phyloP scores from a whole-genome alignment of 2,797 vertebrate genomes.

The Pseudochromis fuscus region DNA sequence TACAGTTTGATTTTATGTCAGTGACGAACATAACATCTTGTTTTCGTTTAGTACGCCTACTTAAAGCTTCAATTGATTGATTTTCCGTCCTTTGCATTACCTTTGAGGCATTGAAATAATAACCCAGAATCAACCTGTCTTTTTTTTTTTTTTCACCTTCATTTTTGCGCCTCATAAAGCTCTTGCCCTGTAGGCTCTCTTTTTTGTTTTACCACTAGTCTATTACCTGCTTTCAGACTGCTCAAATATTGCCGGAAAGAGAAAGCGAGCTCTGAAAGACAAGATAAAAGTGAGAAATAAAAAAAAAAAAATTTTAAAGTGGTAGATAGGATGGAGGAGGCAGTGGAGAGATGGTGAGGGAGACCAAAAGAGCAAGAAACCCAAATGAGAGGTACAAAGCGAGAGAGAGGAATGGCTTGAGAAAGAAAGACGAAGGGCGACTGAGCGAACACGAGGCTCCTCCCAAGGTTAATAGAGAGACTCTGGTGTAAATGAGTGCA shows the following conservation, averaged over 20 bases:
- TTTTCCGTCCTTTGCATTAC: conserved; percentile 45
- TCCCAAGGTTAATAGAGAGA: conserved; percentile 73
- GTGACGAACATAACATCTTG: conserved; percentile 24
- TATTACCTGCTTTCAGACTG: conserved; percentile 42
- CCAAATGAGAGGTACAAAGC: conserved; percentile 28
- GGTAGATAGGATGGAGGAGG: conserved; percentile 4
- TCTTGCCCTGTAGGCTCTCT: conserved; percentile 39
- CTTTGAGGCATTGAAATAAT: conserved; percentile 37
- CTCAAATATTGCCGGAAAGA: conserved; percentile 47
- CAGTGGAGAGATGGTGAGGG: not conserved
- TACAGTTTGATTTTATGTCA: conserved; percentile 44
- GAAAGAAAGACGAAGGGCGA: conserved; percentile 7
- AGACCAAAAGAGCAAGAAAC: not conserved
- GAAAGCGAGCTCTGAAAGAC: conserved; percentile 6
- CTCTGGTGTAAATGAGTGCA: conserved; percentile 72
- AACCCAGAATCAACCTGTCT: conserved; percentile 20
- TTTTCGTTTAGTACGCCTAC: conserved; percentile 40
- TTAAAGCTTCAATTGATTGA: conserved; percentile 55
- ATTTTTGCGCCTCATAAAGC: conserved; percentile 55
- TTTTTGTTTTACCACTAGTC: conserved; percentile 50
- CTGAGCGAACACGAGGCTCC: conserved; percentile 23
- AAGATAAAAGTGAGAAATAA: conserved; percentile 4
- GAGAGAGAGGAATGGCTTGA: conserved; percentile 8
- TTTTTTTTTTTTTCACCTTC: conserved; percentile 12
- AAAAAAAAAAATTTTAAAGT: too few species aligned